A percentile compares a stretch with the other conserved stretches of the same genome.
phyloP scores from a whole-genome alignment of 2,888 invertebrate species.

The Hirtodrosophila duncani region DNA sequence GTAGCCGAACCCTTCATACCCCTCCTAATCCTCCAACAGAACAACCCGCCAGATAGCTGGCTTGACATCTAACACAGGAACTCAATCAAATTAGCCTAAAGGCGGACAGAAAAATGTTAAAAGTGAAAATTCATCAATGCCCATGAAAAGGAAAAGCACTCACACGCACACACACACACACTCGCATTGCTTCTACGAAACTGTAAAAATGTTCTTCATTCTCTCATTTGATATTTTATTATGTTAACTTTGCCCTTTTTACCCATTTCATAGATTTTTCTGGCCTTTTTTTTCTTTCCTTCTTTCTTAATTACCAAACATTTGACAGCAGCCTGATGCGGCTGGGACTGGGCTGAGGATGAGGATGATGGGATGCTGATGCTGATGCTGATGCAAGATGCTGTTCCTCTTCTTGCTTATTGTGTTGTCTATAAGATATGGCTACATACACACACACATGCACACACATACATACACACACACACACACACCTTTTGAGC shows the following conservation, averaged over 20 bases:
- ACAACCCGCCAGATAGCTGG: not conserved
- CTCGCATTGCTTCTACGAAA: conserved; percentile 25
- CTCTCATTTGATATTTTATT: conserved; percentile 33
- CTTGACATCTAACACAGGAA: conserved; percentile 60
- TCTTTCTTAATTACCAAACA: conserved; percentile 64
- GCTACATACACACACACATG: conserved; percentile 27
- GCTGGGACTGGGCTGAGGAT: too few species aligned
- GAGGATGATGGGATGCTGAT: too few species aligned
- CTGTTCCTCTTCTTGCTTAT: conserved; percentile 42
- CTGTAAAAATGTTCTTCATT: conserved; percentile 39
- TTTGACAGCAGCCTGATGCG: conserved; percentile 69
- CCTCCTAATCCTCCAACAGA: too few species aligned
- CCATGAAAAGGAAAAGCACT: too few species aligned
- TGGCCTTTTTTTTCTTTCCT: conserved; percentile 9
- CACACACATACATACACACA: conserved; percentile 8
- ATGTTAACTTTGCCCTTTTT: too few species aligned
- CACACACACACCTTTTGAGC: conserved; percentile 21
- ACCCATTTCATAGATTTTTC: conserved; percentile 5
- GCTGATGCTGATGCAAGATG: not conserved
- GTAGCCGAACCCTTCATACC: not conserved
- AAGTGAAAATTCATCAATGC: conserved; percentile 12
- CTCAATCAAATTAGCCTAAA: conserved; percentile 64
- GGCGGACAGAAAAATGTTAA: conserved; percentile 8
- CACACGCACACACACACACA: not conserved
- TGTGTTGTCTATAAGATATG: conserved; percentile 38